phyloP scores from a whole-genome alignment of 1,140 invertebrate genomes.

The roundworm (Caenorhabditis elegans) region WBcel235 BX284602.5:6922501-6923000 shows the following conservation, averaged over 20 bases:
- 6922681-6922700: conserved; percentile 49
- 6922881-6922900: too few species aligned
- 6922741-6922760: conserved; percentile 48
- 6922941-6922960: not conserved
- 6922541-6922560: too few species aligned
- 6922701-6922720: conserved; percentile 47
- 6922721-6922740: conserved; percentile 51
- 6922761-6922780: conserved; percentile 46
- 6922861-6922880: too few species aligned
- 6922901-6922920: too few species aligned
- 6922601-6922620: conserved; percentile 49
- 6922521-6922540: too few species aligned
- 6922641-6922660: conserved; percentile 46
- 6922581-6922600: conserved; percentile 47
- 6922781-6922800: not conserved
- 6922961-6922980: conserved; percentile 1
- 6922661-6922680: conserved; percentile 49
- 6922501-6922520: too few species aligned
- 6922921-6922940: not conserved
- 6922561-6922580: not conserved
- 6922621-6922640: conserved; percentile 46
- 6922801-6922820: too few species aligned
- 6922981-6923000: conserved; percentile 32
- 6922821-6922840: too few species aligned
- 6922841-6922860: too few species aligned